These are phyloP conservation scores for Sparus aurata DNA, from an alignment of 2,797 vertebrate species.

Conservation along the genomic window DNA sequence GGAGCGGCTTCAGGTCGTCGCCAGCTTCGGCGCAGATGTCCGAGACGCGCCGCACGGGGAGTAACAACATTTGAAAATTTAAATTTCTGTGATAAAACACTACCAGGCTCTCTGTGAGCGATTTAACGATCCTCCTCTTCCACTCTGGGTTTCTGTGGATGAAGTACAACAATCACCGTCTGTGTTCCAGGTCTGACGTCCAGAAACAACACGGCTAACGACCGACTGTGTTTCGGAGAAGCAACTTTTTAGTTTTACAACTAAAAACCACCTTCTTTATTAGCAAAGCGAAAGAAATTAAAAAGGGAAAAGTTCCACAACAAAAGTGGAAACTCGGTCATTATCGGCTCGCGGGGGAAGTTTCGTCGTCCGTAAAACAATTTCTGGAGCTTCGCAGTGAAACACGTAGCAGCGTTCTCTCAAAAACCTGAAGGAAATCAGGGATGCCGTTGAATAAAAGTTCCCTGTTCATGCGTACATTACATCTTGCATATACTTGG, in stretches of 20 bases:
- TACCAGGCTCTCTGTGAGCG: conserved; percentile 40
- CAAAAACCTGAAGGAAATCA: too few species aligned
- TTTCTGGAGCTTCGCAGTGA: too few species aligned
- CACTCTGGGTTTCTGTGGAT: conserved; percentile 22
- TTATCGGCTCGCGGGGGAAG: too few species aligned
- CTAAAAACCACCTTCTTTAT: conserved; percentile 44
- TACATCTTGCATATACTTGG: too few species aligned
- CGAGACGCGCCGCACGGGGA: conserved; percentile 27
- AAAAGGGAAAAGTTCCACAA: too few species aligned
- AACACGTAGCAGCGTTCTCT: too few species aligned
- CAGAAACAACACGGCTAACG: conserved; percentile 49
- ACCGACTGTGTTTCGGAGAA: conserved; percentile 30
- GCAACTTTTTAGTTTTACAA: conserved; percentile 30
- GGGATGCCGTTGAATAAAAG: too few species aligned
- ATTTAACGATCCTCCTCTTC: conserved; percentile 37
- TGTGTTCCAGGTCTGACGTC: conserved; percentile 42
- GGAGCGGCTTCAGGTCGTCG: conserved; percentile 40
- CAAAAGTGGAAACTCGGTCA: too few species aligned
- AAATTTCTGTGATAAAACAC: conserved; percentile 41
- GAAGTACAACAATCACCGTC: conserved; percentile 51
- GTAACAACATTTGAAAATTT: conserved; percentile 36
- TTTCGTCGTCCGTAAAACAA: too few species aligned
- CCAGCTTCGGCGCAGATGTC: conserved; percentile 53
- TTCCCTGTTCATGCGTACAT: too few species aligned
- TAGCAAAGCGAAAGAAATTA: conserved; percentile 36